Base-by-base conservation (phyloP, 2,888 invertebrate genomes). In the Scaptomyza cyrtandrae region DNA sequence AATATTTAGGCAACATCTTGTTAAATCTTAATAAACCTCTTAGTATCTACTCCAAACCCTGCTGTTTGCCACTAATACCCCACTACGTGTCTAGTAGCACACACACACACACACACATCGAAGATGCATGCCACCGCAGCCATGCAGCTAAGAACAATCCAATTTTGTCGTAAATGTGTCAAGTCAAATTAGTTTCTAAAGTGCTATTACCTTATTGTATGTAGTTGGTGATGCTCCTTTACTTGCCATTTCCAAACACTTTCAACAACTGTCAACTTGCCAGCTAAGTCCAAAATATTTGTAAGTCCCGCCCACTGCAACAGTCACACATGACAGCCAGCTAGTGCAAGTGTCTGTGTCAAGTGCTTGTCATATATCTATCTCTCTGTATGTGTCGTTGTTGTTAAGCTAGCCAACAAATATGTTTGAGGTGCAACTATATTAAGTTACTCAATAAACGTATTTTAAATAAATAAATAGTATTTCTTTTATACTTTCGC, bases 131-230 rank as follows among this genome's bases (percentile, higher is more conserved):
- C 49, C 41, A 24, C 75, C 39, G 39, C 1, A 9, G 41, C 41
- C 41, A n/a, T 50, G 73, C 48, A 37, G 45, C 37, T 19, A 54
- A 57, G 57, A 57, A 54, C 65, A 64, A 48, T 56, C 64, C 58
- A 53, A 59, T 59, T 52, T 53, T 53, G 33, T 59, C 14, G 48
- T 41, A 69, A 14, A 48, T 45, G 61, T 54, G 63, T 73, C 55
- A 50, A 55, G 39, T 31, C 44, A 49, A 66, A 78, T 74, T 61
- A 62, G 68, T 78, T 78, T 75, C 59, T 78, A 63, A 75, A 68
- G 56, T 68, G 74, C 68, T 78, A 62, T 67, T 74, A 58, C 44
- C 61, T 55, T 49, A 41, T 44, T 37, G 19, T 54, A 27, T 56
- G 45, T 14, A 39, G 37, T 41, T 6, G 33, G 33, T 33, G 9